Base-by-base conservation (phyloP, 53 echinoderm and acorn worm genomes). In the Holothuria leucospilota region DNA sequence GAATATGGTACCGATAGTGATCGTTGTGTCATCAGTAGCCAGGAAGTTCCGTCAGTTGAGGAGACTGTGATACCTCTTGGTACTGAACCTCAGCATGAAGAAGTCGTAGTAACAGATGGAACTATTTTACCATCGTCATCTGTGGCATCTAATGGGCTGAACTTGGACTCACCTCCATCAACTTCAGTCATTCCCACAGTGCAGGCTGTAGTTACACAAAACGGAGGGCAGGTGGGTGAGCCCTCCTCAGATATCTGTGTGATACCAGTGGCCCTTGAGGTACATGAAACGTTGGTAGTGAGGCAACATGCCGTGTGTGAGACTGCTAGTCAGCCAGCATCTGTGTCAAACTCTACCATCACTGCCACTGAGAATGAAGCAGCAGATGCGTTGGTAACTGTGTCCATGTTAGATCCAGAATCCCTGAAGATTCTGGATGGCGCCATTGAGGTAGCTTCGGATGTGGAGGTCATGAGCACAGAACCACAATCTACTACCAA, bases 321-420 rank as follows among this genome's bases (percentile, higher is more conserved):
- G 18, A 18, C 15, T 56, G 18, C 56, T 16, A 9, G 15, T 16
- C 56, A 5, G 18, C 56, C 56, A 16, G 56, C 18, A 18, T 16
- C 56, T 16, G 0, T 18, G 18, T 56, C 16, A 18, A 51, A 75
- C 52, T 75, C 75, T 15, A 24, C 25, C 51, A 51, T 75, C 75
- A 75, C 75, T 51, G 75, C 75, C 25, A 75, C 75, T 40, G 75
- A 75, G 24, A 75, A 75, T 23, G 75, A 75, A 51, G 75, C 53
- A 38, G 75, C 27, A 14, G 51, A 51, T 75, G 75, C 75, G 1
- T 52, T 75, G 8, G 75, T 75, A 75, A 75, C 75, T 26, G 75
- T 75, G 20, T 75, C 75, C 49, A 75, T 75, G 75, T n/a, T 75
- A 26, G 75, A 75, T 27, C 75, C 75, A 23, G 75, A 42, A 21